Evolutionary conservation across 1,140 invertebrate species (phyloP), one percentile per base, ranked within the genome.

Genomic region (Procambarus clarkii): DNA sequence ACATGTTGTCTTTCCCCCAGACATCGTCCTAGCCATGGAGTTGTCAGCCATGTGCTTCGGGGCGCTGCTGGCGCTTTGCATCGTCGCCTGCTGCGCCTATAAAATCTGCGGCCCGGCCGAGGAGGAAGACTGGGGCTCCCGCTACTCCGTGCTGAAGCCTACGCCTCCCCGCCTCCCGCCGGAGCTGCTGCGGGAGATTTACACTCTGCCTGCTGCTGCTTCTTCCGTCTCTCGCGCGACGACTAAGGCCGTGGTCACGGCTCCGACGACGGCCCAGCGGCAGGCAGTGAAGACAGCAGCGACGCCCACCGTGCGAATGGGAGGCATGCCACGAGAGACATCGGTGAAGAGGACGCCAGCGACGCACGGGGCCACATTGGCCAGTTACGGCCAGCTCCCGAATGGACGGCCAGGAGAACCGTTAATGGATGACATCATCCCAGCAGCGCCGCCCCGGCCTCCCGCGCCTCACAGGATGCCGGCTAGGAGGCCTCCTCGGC

Each of bases 11-110:
- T 54, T 54, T 71, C n/a, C 80, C 21, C 44, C 86, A 88, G 87
- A 89, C 80, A 89, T 89, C 50, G 87, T 89, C 45, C 45, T 89
- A 64, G 87, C 87, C 64, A 89, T 89, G 80, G 50, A 89, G 48
- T 60, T 89, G 69, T 89, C 87, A 21, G 87, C 87, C 46, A 89
- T 89, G 87, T 89, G 87, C 54, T 89, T 89, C 54, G 87, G 87
- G 15, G 87, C 87, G 34, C 80, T 89, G 34, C 80, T 89, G 79
- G 87, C 87, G 2, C 87, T 89, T 5, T 89, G 87, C 46, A 81
- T 89, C 24, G 87, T 89, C 78, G 87, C 87, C 50, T 89, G 87
- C 87, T 89, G 87, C 45, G 87, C 87, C 60, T 89, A 89, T 50
- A 89, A 89, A 79, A 89, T 89, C 69, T 89, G 87, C 48, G 87